Evolutionary conservation across 2,797 vertebrate species (phyloP), one percentile per base, ranked within the genome.

Genomic region (Poecilia wingei): DNA sequence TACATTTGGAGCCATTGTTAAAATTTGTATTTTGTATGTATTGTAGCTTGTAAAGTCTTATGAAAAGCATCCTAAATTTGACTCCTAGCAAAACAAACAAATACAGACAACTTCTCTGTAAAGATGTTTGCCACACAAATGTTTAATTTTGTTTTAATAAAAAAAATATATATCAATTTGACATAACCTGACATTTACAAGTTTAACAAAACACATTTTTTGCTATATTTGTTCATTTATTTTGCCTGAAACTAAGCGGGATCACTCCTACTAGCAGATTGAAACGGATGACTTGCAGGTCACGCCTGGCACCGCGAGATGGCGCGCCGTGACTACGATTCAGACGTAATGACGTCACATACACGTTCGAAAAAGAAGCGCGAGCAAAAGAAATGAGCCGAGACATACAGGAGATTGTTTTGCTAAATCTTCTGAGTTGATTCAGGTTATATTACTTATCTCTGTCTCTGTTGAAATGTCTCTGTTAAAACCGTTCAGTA

Each of bases 401-500:
- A 0, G 3, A 1, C 1, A 0, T 1, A 20, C 18, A 4, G 0
- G 16, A 6, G 0, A 59, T 73, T 55, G 36, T 72, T 72, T 31
- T 55, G 7, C 20, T 68, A 2, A 7, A 25, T 2, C 39, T 2
- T 4, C 1, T 0, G 46, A 64, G 25, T 18, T 4, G n/a, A 10
- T 0, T 0, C 6, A 0, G 33, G 47, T 76, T 25, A 0, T 1
- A 6, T 16, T 2, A 9, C 43, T n/a, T 13, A 5, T 7, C 0
- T 3, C 0, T 2, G 16, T 53, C 51, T 53, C 20, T 53, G 51
- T 25, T 53, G 83, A 1, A 20, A 96, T 96, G 95, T 90, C 94
- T 39, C 25, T 91, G 14, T 71, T 96, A 75, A 92, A 91, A 66
- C 95, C 96, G 0, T 95, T 93, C 73, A 94, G 76, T 76, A 95